Percentiles rank a stretch among this genome's conserved stretches.
Evolutionary conservation across 2,113 vertebrate genomes (phyloP).

Genomic region (Piprites chloris): DNA sequence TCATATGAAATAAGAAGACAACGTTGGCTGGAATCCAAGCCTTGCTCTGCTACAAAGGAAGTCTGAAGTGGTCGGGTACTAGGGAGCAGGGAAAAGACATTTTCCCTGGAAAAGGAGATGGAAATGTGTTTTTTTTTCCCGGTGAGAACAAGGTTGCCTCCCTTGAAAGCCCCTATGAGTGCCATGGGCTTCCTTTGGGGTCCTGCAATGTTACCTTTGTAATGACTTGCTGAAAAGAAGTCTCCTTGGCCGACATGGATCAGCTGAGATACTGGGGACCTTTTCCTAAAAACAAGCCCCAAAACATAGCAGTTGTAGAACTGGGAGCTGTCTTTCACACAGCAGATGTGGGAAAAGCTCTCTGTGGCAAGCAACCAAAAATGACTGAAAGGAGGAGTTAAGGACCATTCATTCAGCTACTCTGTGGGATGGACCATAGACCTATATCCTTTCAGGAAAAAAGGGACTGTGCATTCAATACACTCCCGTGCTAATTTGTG

Average conservation of each 20-base stretch:
- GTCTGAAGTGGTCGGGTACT: not conserved
- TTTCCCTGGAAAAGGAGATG: not conserved
- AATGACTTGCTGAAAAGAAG: not conserved
- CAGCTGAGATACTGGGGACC: not conserved
- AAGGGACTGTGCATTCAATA: not conserved
- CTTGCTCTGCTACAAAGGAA: not conserved
- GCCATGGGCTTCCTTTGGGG: not conserved
- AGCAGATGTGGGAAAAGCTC: not conserved
- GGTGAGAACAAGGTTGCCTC: not conserved
- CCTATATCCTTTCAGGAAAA: not conserved
- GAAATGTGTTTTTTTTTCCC: not conserved
- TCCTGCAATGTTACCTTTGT: not conserved
- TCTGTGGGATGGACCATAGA: slow-evolving; percentile 12
- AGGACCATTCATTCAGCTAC: not conserved
- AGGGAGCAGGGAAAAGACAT: not conserved
- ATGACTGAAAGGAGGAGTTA: slow-evolving; percentile 3
- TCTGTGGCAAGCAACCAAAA: slow-evolving; percentile 31
- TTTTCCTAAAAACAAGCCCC: not conserved
- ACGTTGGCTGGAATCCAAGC: not conserved
- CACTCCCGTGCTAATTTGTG: not conserved
- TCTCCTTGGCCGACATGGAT: not conserved
- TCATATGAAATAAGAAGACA: not conserved
- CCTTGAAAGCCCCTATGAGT: not conserved
- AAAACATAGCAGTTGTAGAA: not conserved
- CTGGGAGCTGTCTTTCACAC: not conserved